Conservation (phyloP, 1,140 invertebrate species). For the Saccostrea echinata region DNA sequence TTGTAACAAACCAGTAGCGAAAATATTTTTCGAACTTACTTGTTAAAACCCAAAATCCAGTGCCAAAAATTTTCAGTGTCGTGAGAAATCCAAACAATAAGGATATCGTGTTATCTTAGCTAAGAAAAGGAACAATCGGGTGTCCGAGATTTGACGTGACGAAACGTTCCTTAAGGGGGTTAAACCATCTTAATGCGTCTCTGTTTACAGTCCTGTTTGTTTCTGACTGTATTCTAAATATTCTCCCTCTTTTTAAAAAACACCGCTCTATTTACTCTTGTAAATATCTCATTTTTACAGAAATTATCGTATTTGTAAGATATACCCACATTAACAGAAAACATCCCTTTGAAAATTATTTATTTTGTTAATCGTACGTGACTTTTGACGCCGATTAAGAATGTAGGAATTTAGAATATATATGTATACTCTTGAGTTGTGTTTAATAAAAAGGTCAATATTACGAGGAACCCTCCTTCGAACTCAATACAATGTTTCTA, state of each 20-base stretch:
- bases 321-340: not conserved
- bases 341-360: slow-evolving; percentile 16
- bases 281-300: not conserved
- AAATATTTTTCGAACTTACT: slow-evolving; percentile 36
- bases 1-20: slow-evolving; percentile 4
- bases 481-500: no score
- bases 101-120: slow-evolving; percentile 17
- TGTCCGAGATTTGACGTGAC: not conserved
- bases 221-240: not conserved
- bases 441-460: no score
- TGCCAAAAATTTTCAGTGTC: slow-evolving; percentile 36
- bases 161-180: slow-evolving; percentile 14
- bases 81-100: slow-evolving; percentile 39
- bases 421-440: no score
- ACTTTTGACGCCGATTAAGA: not conserved
- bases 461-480: no score
- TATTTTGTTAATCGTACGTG: not conserved
- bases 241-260: not conserved
- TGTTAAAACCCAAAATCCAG: slow-evolving; percentile 31
- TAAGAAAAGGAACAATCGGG: slow-evolving; percentile 19
- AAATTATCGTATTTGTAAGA: slow-evolving; percentile 18
- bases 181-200: not conserved
- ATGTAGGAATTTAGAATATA: no score
- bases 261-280: not conserved
- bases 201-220: not conserved